These are phyloP conservation scores for Archilochus colubris DNA, from an alignment of 2,113 vertebrate species.

Conservation along the genomic window DNA sequence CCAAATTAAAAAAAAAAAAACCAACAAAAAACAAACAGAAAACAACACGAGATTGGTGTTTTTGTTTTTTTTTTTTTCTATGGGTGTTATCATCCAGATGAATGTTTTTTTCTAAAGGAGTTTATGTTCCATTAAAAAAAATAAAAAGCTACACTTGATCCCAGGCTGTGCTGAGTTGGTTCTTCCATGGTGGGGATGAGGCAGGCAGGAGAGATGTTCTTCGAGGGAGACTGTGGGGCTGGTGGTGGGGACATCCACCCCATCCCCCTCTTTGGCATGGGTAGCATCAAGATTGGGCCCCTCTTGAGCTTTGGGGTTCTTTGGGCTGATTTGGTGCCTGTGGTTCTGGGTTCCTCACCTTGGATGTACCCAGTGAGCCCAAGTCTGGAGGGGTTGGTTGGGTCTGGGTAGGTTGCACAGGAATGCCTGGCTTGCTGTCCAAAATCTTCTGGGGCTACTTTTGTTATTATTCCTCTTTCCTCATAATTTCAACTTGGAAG, in stretches of 20 bases:
- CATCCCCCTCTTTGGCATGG: accelerated
- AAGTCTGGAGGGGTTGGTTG: not conserved
- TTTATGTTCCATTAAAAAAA: slow-evolving; percentile 79
- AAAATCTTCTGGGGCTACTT: not conserved
- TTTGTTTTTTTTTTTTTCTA: slow-evolving; percentile 66
- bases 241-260: not conserved
- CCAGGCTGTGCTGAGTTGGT: slow-evolving; percentile 34
- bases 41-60: slow-evolving; percentile 71
- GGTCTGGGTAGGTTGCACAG: not conserved
- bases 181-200: not conserved
- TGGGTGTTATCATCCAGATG: slow-evolving; percentile 75
- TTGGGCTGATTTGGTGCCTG: accelerated
- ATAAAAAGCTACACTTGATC: slow-evolving; percentile 76
- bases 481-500: not conserved
- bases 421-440: accelerated
- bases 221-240: not conserved
- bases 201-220: not conserved
- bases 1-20: slow-evolving; percentile 89
- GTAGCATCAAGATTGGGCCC: not conserved
- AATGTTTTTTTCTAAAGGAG: slow-evolving; percentile 82
- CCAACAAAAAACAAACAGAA: slow-evolving; percentile 62
- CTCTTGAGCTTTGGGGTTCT: accelerated
- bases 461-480: not conserved
- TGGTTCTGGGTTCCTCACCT: accelerated
- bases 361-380: accelerated